Base-by-base conservation (phyloP, 2,888 invertebrate species). In the Drosophila dives region DNA sequence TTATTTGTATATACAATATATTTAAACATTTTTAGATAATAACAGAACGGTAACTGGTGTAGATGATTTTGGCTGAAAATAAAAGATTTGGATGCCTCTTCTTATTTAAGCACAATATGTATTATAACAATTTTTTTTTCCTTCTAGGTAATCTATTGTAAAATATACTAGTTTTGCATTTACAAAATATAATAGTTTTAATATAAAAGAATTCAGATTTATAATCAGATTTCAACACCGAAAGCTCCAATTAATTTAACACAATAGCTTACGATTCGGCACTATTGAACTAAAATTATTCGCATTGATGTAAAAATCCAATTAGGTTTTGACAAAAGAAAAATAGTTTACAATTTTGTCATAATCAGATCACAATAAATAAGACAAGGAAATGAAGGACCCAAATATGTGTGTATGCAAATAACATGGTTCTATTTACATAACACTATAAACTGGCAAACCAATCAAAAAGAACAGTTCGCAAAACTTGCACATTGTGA, bases 401-500 rank as follows among this genome's bases (percentile, higher is more conserved):
- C 68, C 36, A 64, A 60, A 45, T 49, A 58, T 53, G 78, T 53
- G 60, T 40, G 56, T 78, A 60, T 53, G 58, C 74, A 60, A 78
- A 78, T 58, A 68, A 64, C 20, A 8, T 54, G 48, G 51, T 58
- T 59, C 17, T 53, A 42, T 56, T 71, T 56, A 53, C 60, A 63
- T 36, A 64, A 17, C 53, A 32, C 60, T 58, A 48, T 58, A 60
- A 75, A 34, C 23, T 45, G 3, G 33, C 48, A 77, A 77, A 77
- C 50, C 64, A 80, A 77, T 80, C 80, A 80, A 77, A 67, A 48
- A 36, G 51, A 67, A 77, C 80, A 75, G 17, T 50, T 36, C 45
- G 49, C 26, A 49, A 65, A 53, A 23, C 56, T 49, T 26, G 51
- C 38, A 38, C 50, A 56, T 45, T 38, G 36, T 38, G 59, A 49